Base-by-base conservation (phyloP, 1,140 invertebrate genomes). In the Monomorium pharaonis region DNA sequence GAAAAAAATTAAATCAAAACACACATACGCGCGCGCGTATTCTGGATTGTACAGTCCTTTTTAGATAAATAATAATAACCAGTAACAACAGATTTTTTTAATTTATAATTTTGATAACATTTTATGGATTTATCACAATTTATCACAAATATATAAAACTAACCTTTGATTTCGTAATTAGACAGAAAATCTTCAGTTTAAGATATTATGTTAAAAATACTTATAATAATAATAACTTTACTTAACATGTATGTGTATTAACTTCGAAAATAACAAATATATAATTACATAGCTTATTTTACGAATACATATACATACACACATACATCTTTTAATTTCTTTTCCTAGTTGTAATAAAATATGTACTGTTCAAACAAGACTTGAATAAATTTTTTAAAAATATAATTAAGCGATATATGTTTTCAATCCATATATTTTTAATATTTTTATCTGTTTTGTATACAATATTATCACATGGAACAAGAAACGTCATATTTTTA, bases 51-150 rank as follows among this genome's bases (percentile, higher is more conserved):
- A 65, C 27, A 69, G 18, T 51, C 70, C 3, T 60, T 58, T 54
- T 9, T 30, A 70, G 9, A 12, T 80, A n/a, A 7, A 65, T 62
- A 63, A 51, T 24, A 7, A 65, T 62, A 63, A 51, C 18, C 16
- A 58, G n/a, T 21, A 65, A 44, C 21, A 65, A 62, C n/a, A 84
- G 37, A 74, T 62, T 37, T 30, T 69, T n/a, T 33, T 86, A 74
- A 63, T 72, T 84, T 76, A 84, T 84, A 72, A 58, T 80, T 90
- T 86, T 89, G 80, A 84, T 75, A 86, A 67, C 47, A 58, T 81
- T 78, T 21, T 14, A 42, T 54, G 58, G 44, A 70, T 49, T 74
- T 83, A 81, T 83, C 16, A 44, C 24, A 21, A 56, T 58, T 5
- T 54, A 5, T 63, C 12, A 37, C 9, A 62, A 58, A 33, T 49